phyloP scores from a whole-genome alignment of 2,113 vertebrate genomes.

The Labrus mixtus region DNA sequence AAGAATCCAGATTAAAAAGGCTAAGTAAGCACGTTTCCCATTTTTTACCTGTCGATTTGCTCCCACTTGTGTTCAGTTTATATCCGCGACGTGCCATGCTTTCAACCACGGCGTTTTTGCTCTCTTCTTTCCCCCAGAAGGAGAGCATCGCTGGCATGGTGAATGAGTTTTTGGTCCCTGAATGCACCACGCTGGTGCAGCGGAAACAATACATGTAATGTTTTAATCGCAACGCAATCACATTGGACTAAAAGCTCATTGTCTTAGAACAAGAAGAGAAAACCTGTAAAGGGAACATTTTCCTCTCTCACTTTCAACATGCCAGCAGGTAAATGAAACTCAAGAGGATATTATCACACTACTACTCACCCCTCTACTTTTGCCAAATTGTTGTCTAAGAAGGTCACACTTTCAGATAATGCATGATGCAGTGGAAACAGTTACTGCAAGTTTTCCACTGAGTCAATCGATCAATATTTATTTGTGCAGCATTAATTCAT shows the following conservation, averaged over 20 bases:
- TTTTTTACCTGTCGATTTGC: constrained; percentile 2
- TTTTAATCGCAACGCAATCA: background rate
- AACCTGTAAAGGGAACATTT: too few relatives aligned
- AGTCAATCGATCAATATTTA: too few relatives aligned
- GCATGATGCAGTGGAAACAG: too few relatives aligned
- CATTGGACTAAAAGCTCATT: background rate
- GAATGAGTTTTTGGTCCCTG: constrained; percentile 85
- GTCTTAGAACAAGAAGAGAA: too few relatives aligned
- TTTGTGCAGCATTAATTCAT: too few relatives aligned
- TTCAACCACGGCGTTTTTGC: constrained; percentile 81
- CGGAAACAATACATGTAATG: background rate
- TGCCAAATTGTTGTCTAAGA: constrained; percentile 89
- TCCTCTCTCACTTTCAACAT: too few relatives aligned
- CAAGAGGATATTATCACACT: too few relatives aligned
- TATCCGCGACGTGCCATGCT: constrained; percentile 83
- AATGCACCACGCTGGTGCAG: constrained; percentile 84
- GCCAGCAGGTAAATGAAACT: too few relatives aligned
- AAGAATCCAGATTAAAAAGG: too few relatives aligned
- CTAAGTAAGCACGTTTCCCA: background rate
- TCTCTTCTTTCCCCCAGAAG: constrained; percentile 91
- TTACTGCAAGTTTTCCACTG: too few relatives aligned
- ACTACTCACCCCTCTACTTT: constrained; percentile 89
- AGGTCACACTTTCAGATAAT: too few relatives aligned
- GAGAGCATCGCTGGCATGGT: constrained; percentile 89
- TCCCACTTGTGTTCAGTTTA: constrained; percentile 75